phyloP scores from a whole-genome alignment of 2,797 vertebrate species.

The Anomalospiza imberbis region DNA sequence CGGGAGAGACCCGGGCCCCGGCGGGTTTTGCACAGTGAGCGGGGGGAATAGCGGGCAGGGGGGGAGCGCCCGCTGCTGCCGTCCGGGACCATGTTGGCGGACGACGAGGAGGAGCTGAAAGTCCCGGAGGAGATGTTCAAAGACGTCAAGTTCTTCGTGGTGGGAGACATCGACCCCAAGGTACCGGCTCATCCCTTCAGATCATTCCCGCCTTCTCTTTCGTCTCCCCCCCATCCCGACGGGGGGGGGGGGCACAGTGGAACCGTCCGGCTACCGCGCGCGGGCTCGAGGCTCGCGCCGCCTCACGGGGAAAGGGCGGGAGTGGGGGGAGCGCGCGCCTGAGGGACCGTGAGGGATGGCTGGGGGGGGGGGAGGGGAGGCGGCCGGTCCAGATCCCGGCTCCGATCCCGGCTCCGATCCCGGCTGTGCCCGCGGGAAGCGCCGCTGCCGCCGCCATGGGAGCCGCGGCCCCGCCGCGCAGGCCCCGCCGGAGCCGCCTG shows the following conservation, averaged over 20 bases:
- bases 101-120: constrained; percentile 78
- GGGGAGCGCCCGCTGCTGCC: not conserved
- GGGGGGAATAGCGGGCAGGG: not conserved
- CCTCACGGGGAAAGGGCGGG: not conserved
- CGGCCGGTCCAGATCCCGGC: not conserved
- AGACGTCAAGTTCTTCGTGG: constrained; percentile 96
- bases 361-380: not conserved
- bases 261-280: not conserved
- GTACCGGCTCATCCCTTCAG: constrained; percentile 64
- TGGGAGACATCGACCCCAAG: constrained; percentile 95
- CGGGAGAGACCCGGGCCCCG: constrained; percentile 10
- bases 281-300: not conserved
- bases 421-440: not conserved
- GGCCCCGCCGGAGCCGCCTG: not conserved
- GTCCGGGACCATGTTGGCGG: constrained; percentile 64
- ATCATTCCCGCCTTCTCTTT: not conserved
- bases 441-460: not conserved
- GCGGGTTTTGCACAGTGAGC: not conserved
- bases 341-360: not conserved
- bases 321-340: not conserved
- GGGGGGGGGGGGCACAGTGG: not conserved
- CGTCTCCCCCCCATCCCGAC: accelerated
- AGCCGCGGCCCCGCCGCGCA: not conserved
- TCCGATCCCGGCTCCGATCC: not conserved
- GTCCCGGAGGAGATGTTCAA: constrained; percentile 91